Evolutionary conservation across 2,888 invertebrate genomes (phyloP), one percentile per base, ranked within the genome.

Genomic region (Oscheius onirici): DNA sequence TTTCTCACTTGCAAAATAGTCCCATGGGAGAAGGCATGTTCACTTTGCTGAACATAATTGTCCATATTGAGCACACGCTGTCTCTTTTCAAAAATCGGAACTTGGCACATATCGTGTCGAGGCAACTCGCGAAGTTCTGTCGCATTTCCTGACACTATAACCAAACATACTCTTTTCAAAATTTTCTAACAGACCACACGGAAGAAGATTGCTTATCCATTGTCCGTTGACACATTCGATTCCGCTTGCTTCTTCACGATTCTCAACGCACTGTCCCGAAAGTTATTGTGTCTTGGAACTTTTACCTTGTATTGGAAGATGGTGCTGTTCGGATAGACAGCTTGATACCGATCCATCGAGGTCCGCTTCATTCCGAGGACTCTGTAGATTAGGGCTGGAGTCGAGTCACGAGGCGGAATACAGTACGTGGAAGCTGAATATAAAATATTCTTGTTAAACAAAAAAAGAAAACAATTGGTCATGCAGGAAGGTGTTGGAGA

Each of bases 321-420:
- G 1, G 87, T 85, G 5, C 87, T 83, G 52, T 87, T 87, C 2
- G 87, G 87, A 71, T 81, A 87, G n/a, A 79, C 76, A 0, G 78
- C 69, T 69, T 83, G 84, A 57, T 71, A 79, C 41, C 77, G 71
- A 44, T 81, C 81, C 34, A 82, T 70, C 44, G 66, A 61, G 0
- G 76, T 73, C 17, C 74, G 75, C 34, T 74, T 74, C 52, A 73
- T 49, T 15, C 78, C 80, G n/a, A 75, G 73, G 26, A 74, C 76
- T 22, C 79, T 66, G 46, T 80, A 83, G 46, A 84, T 79, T 11
- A 78, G 46, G 2, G 82, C 81, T 0, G 84, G 79, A 8, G 82
- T 77, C 5, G 77, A 71, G 67, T 81, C 81, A 58, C 74, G 72
- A 20, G 83, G 83, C 10, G 81, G 77, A 6, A 82, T 68, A 57